A percentile compares a stretch with the other conserved stretches of the same genome.
phyloP scores from a whole-genome alignment of 2,113 vertebrate genomes.

The Meles meles region DNA sequence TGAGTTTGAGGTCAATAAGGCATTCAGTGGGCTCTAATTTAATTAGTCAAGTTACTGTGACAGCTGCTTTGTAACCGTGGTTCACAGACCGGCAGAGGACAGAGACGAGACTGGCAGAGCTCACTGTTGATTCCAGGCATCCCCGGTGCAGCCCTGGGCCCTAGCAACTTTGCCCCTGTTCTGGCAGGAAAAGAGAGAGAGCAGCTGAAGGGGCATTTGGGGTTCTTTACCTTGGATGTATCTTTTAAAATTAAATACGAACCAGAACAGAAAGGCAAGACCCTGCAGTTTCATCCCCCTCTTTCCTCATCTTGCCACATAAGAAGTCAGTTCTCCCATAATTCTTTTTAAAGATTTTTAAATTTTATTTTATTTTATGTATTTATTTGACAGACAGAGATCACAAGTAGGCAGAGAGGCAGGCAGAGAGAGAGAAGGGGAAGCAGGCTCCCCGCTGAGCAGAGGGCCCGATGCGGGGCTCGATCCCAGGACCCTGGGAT shows the following conservation, averaged over 20 bases:
- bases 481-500: too few relatives aligned
- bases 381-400: too few relatives aligned
- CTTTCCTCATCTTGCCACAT: neutral
- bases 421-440: too few relatives aligned
- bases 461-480: too few relatives aligned
- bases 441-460: too few relatives aligned
- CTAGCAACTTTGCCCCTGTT: neutral
- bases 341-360: neutral
- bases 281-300: neutral
- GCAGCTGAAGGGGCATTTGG: neutral
- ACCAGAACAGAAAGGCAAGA: neutral
- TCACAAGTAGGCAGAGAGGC: too few relatives aligned
- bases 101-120: neutral
- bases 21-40: constrained; percentile 54
- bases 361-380: too few relatives aligned
- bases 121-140: neutral
- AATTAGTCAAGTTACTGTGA: constrained; percentile 48
- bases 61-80: constrained; percentile 29
- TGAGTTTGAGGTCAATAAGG: constrained; percentile 63
- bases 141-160: neutral
- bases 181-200: neutral
- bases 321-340: neutral
- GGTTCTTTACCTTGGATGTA: neutral
- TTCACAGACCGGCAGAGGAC: neutral
- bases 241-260: neutral